Evolutionary conservation across 1,140 invertebrate species (phyloP), one percentile per base, ranked within the genome.

Genomic region (Hyles euphorbiae): DNA sequence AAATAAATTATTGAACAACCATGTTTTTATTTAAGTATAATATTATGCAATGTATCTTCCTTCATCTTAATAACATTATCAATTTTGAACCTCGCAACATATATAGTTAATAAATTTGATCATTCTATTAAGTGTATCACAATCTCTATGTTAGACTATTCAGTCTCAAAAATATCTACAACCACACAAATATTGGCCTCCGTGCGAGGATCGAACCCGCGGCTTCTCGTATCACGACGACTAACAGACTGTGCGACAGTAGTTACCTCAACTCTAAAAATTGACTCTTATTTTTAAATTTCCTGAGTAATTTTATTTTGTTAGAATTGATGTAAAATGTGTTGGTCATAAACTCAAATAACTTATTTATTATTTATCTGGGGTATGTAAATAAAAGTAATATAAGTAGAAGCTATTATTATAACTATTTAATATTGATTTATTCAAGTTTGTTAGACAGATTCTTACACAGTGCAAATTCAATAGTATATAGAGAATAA

Each of bases 391-490:
- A 34, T 53, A 54, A 54, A 43, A 32, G 36, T 22, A 54, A 54
- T 11, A 54, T 7, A 32, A 36, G 36, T 5, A 40, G 36, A 40
- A 40, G 36, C 43, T 32, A 44, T 22, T 44, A 12, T 54, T 54
- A 12, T 43, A 54, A 54, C 53, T 54, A 43, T 54, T 54, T 54
- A 54, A 54, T 54, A 54, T 54, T 54, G 53, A 54, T 54, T 54
- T 7, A 54, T 54, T 54, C 11, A 43, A 54, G 43, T 43, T 45
- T 54, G 10, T 54, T 5, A 54, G 11, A 54, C 5, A 53, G 40
- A 44, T 3, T 43, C n/a, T 54, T 53, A 4, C 11, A 44, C 40
- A 44, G 53, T 54, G 43, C 53, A 44, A 12, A 44, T 40, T 40
- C 8, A 40, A 40, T 40, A 43, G 40, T 32, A 43, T 43, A 44